Base-by-base conservation (phyloP, 2,113 vertebrate species). In the Gavialis gangeticus region DNA sequence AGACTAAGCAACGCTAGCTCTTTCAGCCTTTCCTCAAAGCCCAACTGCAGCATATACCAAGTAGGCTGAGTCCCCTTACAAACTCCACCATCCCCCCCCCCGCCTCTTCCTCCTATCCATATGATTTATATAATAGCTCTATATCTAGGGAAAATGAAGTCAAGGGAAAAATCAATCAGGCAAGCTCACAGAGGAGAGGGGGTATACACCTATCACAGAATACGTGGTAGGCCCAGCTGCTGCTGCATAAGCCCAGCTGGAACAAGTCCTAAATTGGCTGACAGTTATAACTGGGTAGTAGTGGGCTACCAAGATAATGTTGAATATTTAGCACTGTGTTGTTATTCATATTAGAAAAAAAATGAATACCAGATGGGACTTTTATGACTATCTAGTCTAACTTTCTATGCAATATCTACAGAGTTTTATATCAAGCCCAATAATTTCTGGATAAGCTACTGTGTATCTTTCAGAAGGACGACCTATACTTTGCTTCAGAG, bases 291-390 rank as follows among this genome's bases (percentile, higher is more conserved):
- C 21, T 7, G 56, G 83, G 57, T 75, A 84, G 90, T 22, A 24
- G 54, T 87, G 54, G 92, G 60, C 19, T 76, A 18, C 37, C 46
- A 85, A 88, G 94, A 95, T 82, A 55, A 75, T 79, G 76, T 85
- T 83, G 69, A 96, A 84, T 79, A 84, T 84, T 87, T 95, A 83
- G 22, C 46, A 90, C 59, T 22, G 17, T 66, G 64, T 66, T 66
- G 54, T 84, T 93, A 92, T 91, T 94, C 92, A 92, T 91, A 89
- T 92, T 95, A 88, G 79, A 85, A 17, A 46, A 46, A 46, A 46
- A 46, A 46, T 95, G 92, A 94, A 94, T 77, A 90, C 73, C 87
- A 89, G 37, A 60, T 1, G 1, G 54, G 62, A 57, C 28, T 86
- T 90, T 94, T 92, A 89, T 79, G 76, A 73, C 67, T 37, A 79